These are phyloP conservation scores for Sturnus vulgaris DNA, from an alignment of 2,113 vertebrate species.

Conservation along the genomic window DNA sequence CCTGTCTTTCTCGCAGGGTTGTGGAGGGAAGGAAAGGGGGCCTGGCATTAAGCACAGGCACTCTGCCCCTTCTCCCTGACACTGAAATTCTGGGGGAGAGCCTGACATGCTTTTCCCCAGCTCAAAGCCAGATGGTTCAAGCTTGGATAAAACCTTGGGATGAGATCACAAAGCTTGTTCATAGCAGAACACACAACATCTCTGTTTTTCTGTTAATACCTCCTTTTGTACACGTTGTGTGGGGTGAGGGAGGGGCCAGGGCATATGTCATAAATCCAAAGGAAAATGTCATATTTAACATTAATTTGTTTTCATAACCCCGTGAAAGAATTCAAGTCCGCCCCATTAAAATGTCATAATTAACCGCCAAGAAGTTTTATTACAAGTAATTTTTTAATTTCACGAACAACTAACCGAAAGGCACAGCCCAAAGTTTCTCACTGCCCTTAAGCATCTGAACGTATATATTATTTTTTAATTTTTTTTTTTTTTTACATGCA, in stretches of 20 bases:
- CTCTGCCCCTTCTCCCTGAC: slow-evolving; percentile 67
- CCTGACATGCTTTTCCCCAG: slow-evolving; percentile 72
- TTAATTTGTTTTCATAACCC: slow-evolving; percentile 64
- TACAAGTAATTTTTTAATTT: slow-evolving; percentile 12
- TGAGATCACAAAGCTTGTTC: slow-evolving; percentile 76
- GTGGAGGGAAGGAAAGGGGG: slow-evolving; percentile 61
- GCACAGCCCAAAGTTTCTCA: background rate
- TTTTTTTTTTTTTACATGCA: background rate
- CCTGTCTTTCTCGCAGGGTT: slow-evolving; percentile 67
- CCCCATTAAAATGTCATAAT: slow-evolving; percentile 62
- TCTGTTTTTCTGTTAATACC: slow-evolving; percentile 59
- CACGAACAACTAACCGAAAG: background rate
- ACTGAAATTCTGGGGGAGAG: slow-evolving; percentile 82
- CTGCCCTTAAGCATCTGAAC: background rate
- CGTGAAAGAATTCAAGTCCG: slow-evolving; percentile 40
- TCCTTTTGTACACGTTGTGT: slow-evolving; percentile 54
- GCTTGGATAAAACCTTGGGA: slow-evolving; percentile 74
- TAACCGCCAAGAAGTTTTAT: slow-evolving; percentile 44
- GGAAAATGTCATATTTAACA: slow-evolving; percentile 61
- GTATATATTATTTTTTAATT: too few relatives aligned
- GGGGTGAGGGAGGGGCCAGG: slow-evolving; percentile 26
- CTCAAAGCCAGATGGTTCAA: slow-evolving; percentile 85
- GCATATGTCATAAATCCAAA: slow-evolving; percentile 53
- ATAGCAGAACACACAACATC: slow-evolving; percentile 64
- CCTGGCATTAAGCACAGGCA: slow-evolving; percentile 47